phyloP scores from a whole-genome alignment of 2,888 invertebrate species.

The Watsonalla cultraria region DNA sequence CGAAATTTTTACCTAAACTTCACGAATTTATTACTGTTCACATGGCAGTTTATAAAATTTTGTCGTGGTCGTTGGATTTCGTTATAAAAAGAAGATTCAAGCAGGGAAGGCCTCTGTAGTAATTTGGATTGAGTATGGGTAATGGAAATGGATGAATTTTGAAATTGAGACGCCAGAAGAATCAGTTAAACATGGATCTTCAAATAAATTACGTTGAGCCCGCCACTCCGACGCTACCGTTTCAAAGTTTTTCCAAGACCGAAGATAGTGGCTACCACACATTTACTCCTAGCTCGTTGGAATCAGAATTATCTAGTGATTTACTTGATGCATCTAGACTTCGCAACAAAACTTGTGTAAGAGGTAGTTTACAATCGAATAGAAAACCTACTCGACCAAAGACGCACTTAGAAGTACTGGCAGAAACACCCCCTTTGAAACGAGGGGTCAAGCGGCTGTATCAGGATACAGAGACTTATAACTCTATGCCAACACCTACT shows the following conservation, averaged over 20 bases:
- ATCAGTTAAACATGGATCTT: conserved; percentile 45
- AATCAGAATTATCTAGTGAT: conserved; percentile 50
- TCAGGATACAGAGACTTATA: conserved; percentile 37
- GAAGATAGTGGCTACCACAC: conserved; percentile 73
- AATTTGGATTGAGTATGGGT: neutral
- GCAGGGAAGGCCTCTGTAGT: neutral
- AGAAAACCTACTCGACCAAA: conserved; percentile 1
- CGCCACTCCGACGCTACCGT: conserved; percentile 44
- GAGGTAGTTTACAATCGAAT: conserved; percentile 40
- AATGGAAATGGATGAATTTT: no score
- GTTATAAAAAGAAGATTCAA: neutral
- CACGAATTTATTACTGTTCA: neutral
- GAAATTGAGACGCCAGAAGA: neutral
- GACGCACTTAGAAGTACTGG: conserved; percentile 14
- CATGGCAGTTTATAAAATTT: neutral
- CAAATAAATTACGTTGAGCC: conserved; percentile 46
- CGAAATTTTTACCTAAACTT: no score
- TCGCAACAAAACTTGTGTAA: conserved; percentile 33
- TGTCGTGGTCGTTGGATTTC: neutral
- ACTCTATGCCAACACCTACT: conserved; percentile 55
- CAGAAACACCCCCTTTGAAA: conserved; percentile 44
- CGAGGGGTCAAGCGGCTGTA: conserved; percentile 54
- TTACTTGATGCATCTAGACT: conserved; percentile 40
- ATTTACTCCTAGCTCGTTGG: conserved; percentile 59
- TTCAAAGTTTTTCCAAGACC: conserved; percentile 46